Percentiles rank a stretch among this genome's conserved stretches.
phyloP scores from a whole-genome alignment of 2,113 vertebrate genomes.

The Gadus macrocephalus region DNA sequence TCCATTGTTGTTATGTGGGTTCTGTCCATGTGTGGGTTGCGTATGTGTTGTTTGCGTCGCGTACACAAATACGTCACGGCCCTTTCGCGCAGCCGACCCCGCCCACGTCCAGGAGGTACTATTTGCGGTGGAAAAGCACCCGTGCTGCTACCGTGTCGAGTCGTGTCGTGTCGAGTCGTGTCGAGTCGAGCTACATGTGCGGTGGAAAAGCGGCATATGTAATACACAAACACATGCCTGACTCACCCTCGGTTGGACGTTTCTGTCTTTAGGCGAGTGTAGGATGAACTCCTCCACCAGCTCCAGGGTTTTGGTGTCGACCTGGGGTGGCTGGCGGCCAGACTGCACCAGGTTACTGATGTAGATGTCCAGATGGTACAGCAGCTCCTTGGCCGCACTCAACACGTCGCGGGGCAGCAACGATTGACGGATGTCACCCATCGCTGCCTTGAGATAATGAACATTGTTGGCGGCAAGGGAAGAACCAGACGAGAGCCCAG shows the following conservation, averaged over 20 bases:
- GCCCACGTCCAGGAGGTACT: too few species aligned
- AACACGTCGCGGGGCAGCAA: slow-evolving; percentile 90
- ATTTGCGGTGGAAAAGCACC: too few species aligned
- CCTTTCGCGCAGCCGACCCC: too few species aligned
- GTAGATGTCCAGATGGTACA: slow-evolving; percentile 95
- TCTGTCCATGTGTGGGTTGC: too few species aligned
- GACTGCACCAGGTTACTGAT: slow-evolving; percentile 90
- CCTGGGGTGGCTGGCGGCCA: slow-evolving; percentile 79
- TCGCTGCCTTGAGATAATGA: slow-evolving; percentile 49
- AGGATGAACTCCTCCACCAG: slow-evolving; percentile 95
- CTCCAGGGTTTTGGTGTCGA: slow-evolving; percentile 73
- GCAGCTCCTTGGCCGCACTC: slow-evolving; percentile 91
- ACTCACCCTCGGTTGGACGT: slow-evolving; percentile 83
- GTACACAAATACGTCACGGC: too few species aligned
- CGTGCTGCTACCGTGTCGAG: too few species aligned
- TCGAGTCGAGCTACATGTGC: too few species aligned
- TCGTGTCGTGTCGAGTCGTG: too few species aligned
- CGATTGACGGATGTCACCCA: slow-evolving; percentile 94
- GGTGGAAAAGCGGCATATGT: too few species aligned
- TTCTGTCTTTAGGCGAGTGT: slow-evolving; percentile 87
- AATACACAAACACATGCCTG: slow-evolving; percentile 16
- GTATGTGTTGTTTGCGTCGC: too few species aligned
- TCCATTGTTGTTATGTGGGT: too few species aligned
- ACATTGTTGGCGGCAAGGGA: background rate
- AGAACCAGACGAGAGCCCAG: too few species aligned